Evolutionary conservation across 2,113 vertebrate genomes (phyloP).

Genomic region (Carassius auratus): DNA sequence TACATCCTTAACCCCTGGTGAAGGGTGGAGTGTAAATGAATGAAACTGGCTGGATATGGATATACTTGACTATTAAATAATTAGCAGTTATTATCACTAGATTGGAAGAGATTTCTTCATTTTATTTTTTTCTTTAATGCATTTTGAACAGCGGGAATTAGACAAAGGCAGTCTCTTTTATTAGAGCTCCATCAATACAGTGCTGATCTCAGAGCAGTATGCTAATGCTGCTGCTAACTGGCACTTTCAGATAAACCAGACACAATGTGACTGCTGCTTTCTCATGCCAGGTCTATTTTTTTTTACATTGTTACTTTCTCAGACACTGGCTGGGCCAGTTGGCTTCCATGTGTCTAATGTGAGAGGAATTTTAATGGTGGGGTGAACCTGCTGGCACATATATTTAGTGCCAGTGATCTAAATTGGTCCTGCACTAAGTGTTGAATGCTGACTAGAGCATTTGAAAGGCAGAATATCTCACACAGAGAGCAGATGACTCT

Average conservation of each 20-base stretch:
- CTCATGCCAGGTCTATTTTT: slow-evolving; percentile 61
- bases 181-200: slow-evolving; percentile 64
- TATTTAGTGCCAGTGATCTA: slow-evolving; percentile 61
- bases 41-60: neutral
- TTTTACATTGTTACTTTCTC: slow-evolving; percentile 65
- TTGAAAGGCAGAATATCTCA: slow-evolving; percentile 56
- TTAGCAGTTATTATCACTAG: slow-evolving; percentile 19
- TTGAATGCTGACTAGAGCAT: slow-evolving; percentile 48
- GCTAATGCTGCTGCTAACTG: slow-evolving; percentile 70
- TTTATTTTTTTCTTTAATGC: neutral
- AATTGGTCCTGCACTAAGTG: slow-evolving; percentile 54
- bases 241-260: slow-evolving; percentile 63
- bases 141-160: neutral
- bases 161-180: slow-evolving; percentile 34
- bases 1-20: slow-evolving; percentile 18
- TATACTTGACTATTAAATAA: slow-evolving; percentile 10
- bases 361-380: slow-evolving; percentile 53
- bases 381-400: slow-evolving; percentile 62
- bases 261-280: slow-evolving; percentile 71
- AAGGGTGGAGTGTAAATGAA: slow-evolving; percentile 39
- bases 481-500: slow-evolving; percentile 54
- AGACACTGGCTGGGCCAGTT: slow-evolving; percentile 65
- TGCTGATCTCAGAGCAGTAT: slow-evolving; percentile 64
- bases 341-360: slow-evolving; percentile 61
- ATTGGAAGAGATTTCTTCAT: neutral